Evolutionary conservation across 2,888 invertebrate genomes (phyloP), one percentile per base, ranked within the genome.

Genomic region (Endomychus coccineus): DNA sequence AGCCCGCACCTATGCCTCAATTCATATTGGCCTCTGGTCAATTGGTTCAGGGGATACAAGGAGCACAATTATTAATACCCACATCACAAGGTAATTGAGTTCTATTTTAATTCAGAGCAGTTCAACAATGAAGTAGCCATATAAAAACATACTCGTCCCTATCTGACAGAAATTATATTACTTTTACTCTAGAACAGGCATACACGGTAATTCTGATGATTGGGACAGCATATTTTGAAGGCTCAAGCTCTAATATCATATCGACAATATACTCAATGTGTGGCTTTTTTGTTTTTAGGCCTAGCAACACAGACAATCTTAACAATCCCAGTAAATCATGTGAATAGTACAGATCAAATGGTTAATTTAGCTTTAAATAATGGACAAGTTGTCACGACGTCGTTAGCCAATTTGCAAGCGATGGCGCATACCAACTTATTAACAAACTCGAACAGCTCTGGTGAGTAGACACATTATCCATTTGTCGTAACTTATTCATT

Each of bases 271-370:
- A n/a, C n/a, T n/a, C n/a, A n/a, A n/a, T n/a, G n/a, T n/a, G n/a
- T n/a, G n/a, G n/a, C n/a, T n/a, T n/a, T n/a, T n/a, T n/a, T n/a
- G n/a, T 2, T 38, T 30, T 2, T 25, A 92, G 92, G 92, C 52
- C 83, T 94, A 62, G 90, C 91, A 35, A 87, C 92, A 33, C 95
- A 95, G 71, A 94, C 94, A 57, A 91, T 95, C 61, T 73, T 95
- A 54, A 92, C 94, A 49, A 94, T 95, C 62, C 94, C 94, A 36
- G 88, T 94, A 42, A 88, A 84, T 68, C 86, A 88, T 69, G 84
- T 88, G 48, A 86, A 85, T 69, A 67, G 66, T 49, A 70, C 70
- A 51, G 74, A 75, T 58, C 75, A 75, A 58, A 82, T 83, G 77
- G 82, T 83, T 16, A 83, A 88, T 62, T 67, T 88, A 55, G 84